Evolutionary conservation across 2,113 vertebrate species (phyloP).

Genomic region (Perognathus longimembris): DNA sequence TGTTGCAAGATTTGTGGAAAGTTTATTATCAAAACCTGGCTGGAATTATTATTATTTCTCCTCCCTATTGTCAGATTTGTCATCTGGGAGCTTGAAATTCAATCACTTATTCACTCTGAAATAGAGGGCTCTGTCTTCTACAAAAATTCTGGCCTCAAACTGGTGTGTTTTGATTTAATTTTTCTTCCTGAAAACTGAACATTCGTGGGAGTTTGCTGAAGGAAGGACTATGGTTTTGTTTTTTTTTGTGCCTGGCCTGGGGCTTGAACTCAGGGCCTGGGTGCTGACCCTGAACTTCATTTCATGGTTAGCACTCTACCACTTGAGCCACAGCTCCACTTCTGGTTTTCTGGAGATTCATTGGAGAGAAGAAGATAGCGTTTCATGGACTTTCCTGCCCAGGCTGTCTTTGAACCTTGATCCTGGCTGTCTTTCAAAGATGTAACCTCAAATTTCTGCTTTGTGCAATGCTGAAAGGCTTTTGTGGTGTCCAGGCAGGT

Average conservation of each 20-base stretch:
- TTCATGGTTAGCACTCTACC: too few relatives aligned
- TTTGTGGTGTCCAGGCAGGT: constrained; percentile 68
- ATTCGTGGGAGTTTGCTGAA: constrained; percentile 39
- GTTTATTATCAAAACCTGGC: constrained; percentile 65
- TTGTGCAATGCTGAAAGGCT: constrained; percentile 67
- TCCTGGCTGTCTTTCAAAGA: constrained; percentile 37
- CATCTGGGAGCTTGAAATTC: background rate
- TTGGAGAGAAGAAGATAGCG: too few relatives aligned
- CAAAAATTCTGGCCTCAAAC: background rate
- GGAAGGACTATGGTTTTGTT: constrained; percentile 34
- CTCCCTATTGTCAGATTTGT: constrained; percentile 37
- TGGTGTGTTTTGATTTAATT: constrained; percentile 41
- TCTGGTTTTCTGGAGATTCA: too few relatives aligned
- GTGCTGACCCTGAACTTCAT: too few relatives aligned
- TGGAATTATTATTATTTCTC: constrained; percentile 63
- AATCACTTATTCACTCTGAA: constrained; percentile 40
- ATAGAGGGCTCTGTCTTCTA: constrained; percentile 6
- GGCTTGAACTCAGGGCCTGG: too few relatives aligned
- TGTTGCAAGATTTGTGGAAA: constrained; percentile 72
- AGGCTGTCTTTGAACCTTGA: too few relatives aligned
- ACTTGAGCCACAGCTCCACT: too few relatives aligned
- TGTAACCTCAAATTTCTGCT: constrained; percentile 57
- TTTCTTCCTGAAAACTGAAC: constrained; percentile 41
- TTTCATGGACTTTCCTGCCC: too few relatives aligned
- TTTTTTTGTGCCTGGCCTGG: too few relatives aligned